Base-by-base conservation (phyloP, 2,797 vertebrate genomes). In the Xenentodon cancila region DNA sequence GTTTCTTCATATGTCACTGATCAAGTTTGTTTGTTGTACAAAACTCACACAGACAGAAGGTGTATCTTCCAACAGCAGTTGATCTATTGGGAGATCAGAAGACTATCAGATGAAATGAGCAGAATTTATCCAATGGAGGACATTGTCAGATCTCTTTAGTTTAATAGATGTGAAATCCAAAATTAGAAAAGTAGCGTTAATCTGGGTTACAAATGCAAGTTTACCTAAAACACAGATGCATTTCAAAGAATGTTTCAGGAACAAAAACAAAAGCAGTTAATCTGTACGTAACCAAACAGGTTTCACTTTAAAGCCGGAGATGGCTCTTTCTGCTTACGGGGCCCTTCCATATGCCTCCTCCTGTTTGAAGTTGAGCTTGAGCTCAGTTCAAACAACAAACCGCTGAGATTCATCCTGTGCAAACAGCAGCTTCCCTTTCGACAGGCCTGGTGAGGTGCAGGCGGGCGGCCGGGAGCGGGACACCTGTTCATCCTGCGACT, bases 401-500 rank as follows among this genome's bases (percentile, higher is more conserved):
- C 4, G 9, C 56, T 52, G 30, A 1, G 51, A 59, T 58, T 57
- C 50, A 59, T 63, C 68, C 71, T 45, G 72, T 18, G 69, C 52
- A 75, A 82, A 85, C 66, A 49, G 58, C 32, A 32, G 66, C 55
- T 1, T 40, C 13, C 12, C 55, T 7, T 20, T 25, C 52, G 0
- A 1, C 66, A 30, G 52, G 51, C 53, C 61, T 9, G 71, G 61
- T 21, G 71, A 59, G 78, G 83, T 73, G 71, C 66, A 59, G 63
- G 71, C 68, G 46, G 59, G 30, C 54, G 18, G 63, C 53, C 19
- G 73, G 65, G 57, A 84, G 73, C 61, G 18, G 84, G 85, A 91
- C 88, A 91, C 90, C 90, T 87, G 86, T 90, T 88, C 84, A 59
- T 71, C 61, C 80, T 77, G 72, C 53, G 9, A 75, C 77, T 12